phyloP scores from a whole-genome alignment of 2,888 invertebrate genomes.

The Ashinkailepas kermadecensis region DNA sequence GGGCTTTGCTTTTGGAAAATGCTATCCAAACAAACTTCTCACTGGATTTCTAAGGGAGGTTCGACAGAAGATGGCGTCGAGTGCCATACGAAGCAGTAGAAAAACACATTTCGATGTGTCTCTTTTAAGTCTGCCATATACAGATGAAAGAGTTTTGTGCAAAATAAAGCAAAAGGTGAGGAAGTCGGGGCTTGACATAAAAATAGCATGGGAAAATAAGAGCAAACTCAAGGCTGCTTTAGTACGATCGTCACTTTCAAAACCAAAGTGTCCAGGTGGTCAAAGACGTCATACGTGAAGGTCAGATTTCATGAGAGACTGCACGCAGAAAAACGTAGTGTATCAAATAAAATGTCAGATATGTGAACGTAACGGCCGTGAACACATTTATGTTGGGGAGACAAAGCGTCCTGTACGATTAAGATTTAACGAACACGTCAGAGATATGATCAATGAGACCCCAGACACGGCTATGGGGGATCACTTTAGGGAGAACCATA shows the following conservation, averaged over 20 bases:
- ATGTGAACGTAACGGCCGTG: neutral
- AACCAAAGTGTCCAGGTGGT: neutral
- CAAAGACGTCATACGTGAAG: neutral
- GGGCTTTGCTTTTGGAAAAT: neutral
- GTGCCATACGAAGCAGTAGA: neutral
- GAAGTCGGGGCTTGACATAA: neutral
- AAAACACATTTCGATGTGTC: neutral
- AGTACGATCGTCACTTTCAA: neutral
- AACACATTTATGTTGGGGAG: neutral
- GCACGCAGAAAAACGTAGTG: neutral
- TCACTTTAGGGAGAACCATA: neutral
- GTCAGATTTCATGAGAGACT: neutral
- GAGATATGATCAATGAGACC: neutral
- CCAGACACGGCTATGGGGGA: neutral
- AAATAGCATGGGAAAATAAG: neutral
- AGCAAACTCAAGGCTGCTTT: neutral
- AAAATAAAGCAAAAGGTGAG: neutral
- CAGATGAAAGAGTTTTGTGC: neutral
- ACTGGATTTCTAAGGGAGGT: neutral
- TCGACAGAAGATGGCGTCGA: neutral
- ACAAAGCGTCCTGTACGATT: neutral
- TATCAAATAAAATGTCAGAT: neutral
- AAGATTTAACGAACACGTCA: neutral
- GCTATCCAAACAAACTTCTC: neutral
- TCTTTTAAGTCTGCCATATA: neutral